Evolutionary conservation across 2,888 invertebrate genomes (phyloP).

Genomic region (Adela reaumurella): DNA sequence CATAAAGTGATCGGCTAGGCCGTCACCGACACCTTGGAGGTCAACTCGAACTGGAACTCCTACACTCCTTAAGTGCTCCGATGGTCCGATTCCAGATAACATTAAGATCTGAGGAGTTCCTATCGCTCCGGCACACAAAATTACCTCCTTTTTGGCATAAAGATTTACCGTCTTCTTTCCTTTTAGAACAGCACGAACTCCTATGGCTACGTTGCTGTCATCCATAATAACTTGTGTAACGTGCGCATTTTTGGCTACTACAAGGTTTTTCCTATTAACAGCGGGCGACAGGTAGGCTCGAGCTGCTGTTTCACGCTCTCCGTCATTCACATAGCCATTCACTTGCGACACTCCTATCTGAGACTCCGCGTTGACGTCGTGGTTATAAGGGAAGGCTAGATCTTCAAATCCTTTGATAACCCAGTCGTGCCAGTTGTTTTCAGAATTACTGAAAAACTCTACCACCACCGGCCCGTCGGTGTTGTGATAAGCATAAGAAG

Average conservation of each 20-base stretch:
- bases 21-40: conserved; percentile 24
- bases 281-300: conserved; percentile 22
- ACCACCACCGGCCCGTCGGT: conserved; percentile 23
- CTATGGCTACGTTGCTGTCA: conserved; percentile 7
- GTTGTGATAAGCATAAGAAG: conserved; percentile 29
- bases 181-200: not conserved
- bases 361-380: conserved; percentile 26
- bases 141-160: conserved; percentile 26
- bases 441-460: conserved; percentile 21
- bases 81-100: conserved; percentile 31
- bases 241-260: conserved; percentile 21
- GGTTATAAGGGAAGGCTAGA: conserved; percentile 23
- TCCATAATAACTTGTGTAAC: conserved; percentile 28
- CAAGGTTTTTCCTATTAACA: conserved; percentile 19
- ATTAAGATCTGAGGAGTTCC: conserved; percentile 30
- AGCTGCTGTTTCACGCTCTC: conserved; percentile 28
- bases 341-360: conserved; percentile 27
- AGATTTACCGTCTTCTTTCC: conserved; percentile 8
- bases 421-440: conserved; percentile 26
- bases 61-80: conserved; percentile 20
- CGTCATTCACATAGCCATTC: conserved; percentile 24
- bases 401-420: conserved; percentile 18
- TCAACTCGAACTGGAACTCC: conserved; percentile 20
- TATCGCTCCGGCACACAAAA: conserved; percentile 30
- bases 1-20: conserved; percentile 26